A percentile compares a stretch with the other conserved stretches of the same genome.
Conservation (phyloP, 2,888 invertebrate genomes). For the Diaprepes abbreviatus region DNA sequence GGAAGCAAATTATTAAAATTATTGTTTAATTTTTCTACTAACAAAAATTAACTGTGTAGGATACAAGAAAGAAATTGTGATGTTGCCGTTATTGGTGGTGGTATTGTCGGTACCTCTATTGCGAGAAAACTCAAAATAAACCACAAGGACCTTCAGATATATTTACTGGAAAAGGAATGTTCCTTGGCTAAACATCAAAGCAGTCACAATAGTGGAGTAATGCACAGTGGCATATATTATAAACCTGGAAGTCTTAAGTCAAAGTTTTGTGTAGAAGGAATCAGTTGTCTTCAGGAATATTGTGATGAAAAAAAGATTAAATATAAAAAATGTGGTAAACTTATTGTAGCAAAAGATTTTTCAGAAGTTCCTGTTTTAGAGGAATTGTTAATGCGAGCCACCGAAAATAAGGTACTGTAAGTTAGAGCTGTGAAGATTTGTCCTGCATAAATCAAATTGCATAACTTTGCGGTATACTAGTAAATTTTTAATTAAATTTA, state of each 20-base stretch:
- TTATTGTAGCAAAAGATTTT: slow-evolving; percentile 86
- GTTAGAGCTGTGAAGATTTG: no score
- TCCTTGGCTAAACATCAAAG: slow-evolving; percentile 89
- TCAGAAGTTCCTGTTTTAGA: slow-evolving; percentile 78
- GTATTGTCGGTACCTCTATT: slow-evolving; percentile 95
- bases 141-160: slow-evolving; percentile 82
- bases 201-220: slow-evolving; percentile 95
- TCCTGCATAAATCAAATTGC: no score
- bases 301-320: slow-evolving; percentile 85
- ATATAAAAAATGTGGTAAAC: slow-evolving; percentile 91
- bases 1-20: no score
- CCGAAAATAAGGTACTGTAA: slow-evolving; percentile 72
- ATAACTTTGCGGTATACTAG: no score
- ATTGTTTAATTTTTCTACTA: no score
- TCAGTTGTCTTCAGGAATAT: slow-evolving; percentile 83
- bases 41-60: no score
- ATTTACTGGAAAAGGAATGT: slow-evolving; percentile 90
- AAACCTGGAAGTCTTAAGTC: slow-evolving; percentile 88
- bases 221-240: slow-evolving; percentile 94
- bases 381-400: slow-evolving; percentile 72
- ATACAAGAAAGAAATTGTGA: slow-evolving; percentile 62
- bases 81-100: slow-evolving; percentile 92
- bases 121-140: slow-evolving; percentile 85
- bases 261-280: slow-evolving; percentile 89
- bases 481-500: no score